Conservation (phyloP, 2,113 vertebrate species). For the Salvelinus namaycush region DNA sequence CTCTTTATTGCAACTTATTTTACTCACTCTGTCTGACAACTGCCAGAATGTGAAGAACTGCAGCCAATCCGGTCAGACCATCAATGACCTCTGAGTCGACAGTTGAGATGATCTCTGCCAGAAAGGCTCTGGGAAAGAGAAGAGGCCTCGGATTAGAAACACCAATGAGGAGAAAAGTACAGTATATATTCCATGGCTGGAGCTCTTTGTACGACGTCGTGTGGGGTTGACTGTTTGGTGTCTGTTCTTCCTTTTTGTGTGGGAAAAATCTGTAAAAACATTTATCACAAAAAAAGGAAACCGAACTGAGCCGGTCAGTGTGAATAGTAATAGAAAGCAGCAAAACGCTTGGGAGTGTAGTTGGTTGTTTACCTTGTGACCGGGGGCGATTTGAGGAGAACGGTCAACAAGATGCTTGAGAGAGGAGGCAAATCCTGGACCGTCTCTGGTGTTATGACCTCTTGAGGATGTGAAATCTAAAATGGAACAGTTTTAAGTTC, state of each 20-base stretch:
- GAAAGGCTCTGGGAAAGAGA: slow-evolving; percentile 77
- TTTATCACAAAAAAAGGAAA: neutral
- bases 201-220: no score
- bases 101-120: slow-evolving; percentile 76
- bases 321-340: no score
- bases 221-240: neutral
- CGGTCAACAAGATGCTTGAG: slow-evolving; percentile 77
- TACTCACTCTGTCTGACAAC: slow-evolving; percentile 80
- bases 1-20: neutral
- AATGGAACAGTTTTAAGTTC: neutral
- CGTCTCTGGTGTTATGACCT: slow-evolving; percentile 70
- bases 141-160: no score
- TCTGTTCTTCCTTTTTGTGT: no score
- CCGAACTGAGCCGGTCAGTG: neutral
- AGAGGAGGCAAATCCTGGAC: slow-evolving; percentile 84
- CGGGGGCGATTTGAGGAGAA: slow-evolving; percentile 75
- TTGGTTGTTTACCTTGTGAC: slow-evolving; percentile 78
- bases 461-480: slow-evolving; percentile 70
- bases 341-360: neutral
- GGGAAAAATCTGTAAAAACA: neutral
- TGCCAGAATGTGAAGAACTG: slow-evolving; percentile 70
- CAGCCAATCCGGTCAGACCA: slow-evolving; percentile 78
- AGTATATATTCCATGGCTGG: no score
- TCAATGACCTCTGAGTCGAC: slow-evolving; percentile 80
- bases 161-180: no score